Base-by-base conservation (phyloP, 2,888 invertebrate species). In the Arctia plantaginis region DNA sequence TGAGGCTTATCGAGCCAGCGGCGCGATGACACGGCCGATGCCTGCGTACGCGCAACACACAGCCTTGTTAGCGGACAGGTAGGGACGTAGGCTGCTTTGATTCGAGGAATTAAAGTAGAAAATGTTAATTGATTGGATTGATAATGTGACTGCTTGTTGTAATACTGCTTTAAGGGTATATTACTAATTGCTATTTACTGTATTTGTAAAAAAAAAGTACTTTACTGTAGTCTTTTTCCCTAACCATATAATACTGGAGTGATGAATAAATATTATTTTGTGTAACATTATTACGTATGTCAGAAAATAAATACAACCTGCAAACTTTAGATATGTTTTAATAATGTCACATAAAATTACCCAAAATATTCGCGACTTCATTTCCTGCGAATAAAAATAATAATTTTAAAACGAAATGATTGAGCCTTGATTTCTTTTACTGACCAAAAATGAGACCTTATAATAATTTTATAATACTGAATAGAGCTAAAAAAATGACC, bases 21-120 rank as follows among this genome's bases (percentile, higher is more conserved):
- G 80, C 76, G 87, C 90, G 94, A 94, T 94, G 94, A 94, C 94
- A 92, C 90, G 86, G 85, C 82, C 89, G 94, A 94, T 94, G 93
- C 86, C 90, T 90, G 91, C 90, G 90, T 91, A 86, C 86, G 88
- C 87, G 87, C 89, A 90, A 88, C 88, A 88, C 87, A 86, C 82
- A 85, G 84, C 84, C 91, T 93, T 93, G 93, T 93, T 92, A 93
- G 90, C 83, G 85, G 76, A 87, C 85, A 83, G 85, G 80, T 83
- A 81, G 73, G 80, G 79, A 83, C 85, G 80, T 83, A 81, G 73
- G 79, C 79, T 82, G 85, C 83, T 84, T 84, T 84, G 84, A 84
- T 85, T 85, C 84, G 73, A 77, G 72, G 83, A 83, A 84, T 83
- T 83, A 83, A 83, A 81, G 73, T 80, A 78, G 78, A 67, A 81